phyloP scores from a whole-genome alignment of 2,797 vertebrate genomes.

The Xenentodon cancila region DNA sequence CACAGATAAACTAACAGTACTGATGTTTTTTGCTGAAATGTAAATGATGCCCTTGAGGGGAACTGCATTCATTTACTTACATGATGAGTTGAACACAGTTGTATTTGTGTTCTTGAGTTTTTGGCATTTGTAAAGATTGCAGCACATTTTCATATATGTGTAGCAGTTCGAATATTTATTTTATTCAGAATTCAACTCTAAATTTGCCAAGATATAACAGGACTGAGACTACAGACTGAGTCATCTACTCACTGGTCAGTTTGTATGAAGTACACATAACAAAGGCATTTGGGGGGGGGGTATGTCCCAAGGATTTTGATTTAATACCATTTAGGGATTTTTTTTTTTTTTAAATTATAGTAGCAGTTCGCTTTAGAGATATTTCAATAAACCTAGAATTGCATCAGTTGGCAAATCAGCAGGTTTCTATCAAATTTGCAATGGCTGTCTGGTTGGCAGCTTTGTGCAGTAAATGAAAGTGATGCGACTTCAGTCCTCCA shows the following conservation, averaged over 20 bases:
- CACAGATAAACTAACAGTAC: too few relatives aligned
- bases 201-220: too few relatives aligned
- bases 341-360: too few relatives aligned
- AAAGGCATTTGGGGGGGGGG: too few relatives aligned
- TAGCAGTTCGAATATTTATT: neutral
- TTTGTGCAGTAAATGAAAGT: neutral
- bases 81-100: neutral
- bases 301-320: too few relatives aligned
- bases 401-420: neutral
- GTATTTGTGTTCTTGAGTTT: neutral
- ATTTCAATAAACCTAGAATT: neutral
- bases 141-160: neutral
- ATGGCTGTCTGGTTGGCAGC: slow-evolving; percentile 10
- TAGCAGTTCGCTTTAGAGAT: neutral
- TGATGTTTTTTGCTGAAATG: too few relatives aligned
- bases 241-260: neutral
- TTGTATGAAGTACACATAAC: too few relatives aligned
- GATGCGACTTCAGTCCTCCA: slow-evolving; percentile 7
- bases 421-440: neutral
- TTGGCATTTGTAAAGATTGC: neutral
- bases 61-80: neutral
- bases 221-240: neutral
- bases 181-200: neutral
- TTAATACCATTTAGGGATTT: too few relatives aligned
- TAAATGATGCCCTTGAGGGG: neutral